Evolutionary conservation across 1,140 invertebrate species (phyloP).

Genomic region (Oryctes rhinoceros): DNA sequence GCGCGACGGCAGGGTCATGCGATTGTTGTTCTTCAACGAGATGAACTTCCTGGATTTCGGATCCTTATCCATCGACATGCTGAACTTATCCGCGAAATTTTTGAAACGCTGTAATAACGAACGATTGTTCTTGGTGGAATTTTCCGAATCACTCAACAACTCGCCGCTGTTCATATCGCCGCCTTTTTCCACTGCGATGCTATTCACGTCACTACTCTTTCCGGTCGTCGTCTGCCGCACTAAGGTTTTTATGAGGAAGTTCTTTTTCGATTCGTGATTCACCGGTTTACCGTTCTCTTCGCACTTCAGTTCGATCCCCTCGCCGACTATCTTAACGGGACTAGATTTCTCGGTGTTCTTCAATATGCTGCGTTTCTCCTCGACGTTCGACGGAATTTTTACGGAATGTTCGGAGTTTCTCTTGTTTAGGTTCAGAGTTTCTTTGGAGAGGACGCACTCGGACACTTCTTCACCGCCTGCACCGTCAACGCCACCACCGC

Average conservation of each 20-base stretch:
- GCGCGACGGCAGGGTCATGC: slow-evolving; percentile 43
- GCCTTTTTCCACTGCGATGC: slow-evolving; percentile 52
- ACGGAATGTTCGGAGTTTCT: slow-evolving; percentile 58
- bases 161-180: slow-evolving; percentile 45
- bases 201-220: slow-evolving; percentile 46
- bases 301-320: not conserved
- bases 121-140: slow-evolving; percentile 48
- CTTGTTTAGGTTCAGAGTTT: slow-evolving; percentile 59
- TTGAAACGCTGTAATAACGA: slow-evolving; percentile 56
- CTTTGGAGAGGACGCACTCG: slow-evolving; percentile 56
- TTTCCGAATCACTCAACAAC: slow-evolving; percentile 42
- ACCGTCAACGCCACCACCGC: not conserved
- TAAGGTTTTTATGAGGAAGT: slow-evolving; percentile 41
- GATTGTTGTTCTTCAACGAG: slow-evolving; percentile 51
- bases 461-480: slow-evolving; percentile 42
- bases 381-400: slow-evolving; percentile 49
- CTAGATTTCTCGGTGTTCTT: slow-evolving; percentile 49
- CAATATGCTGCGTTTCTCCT: slow-evolving; percentile 57
- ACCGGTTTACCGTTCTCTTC: slow-evolving; percentile 44
- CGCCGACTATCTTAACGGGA: slow-evolving; percentile 6
- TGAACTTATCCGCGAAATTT: slow-evolving; percentile 58
- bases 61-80: slow-evolving; percentile 56
- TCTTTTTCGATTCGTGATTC: slow-evolving; percentile 41
- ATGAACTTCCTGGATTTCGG: slow-evolving; percentile 48
- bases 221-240: slow-evolving; percentile 41